A percentile compares a stretch with the other conserved stretches of the same genome.
Conservation (phyloP, 30 jellyfish, hydroid and myxozoan species). For the Haliclystus octoradiatus region DNA sequence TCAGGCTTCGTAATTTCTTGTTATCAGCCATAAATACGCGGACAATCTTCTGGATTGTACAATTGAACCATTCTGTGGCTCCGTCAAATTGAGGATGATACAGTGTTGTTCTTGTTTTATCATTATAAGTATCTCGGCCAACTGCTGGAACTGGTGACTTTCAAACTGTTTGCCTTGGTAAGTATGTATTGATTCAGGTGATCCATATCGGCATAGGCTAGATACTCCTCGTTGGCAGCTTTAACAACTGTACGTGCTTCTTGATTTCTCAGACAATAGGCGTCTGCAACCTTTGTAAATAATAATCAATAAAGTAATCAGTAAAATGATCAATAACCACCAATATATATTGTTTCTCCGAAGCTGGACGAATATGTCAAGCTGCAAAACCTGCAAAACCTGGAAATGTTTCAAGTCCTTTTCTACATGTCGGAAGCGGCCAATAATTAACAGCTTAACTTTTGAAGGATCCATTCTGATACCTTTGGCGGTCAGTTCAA, state of each 20-base stretch:
- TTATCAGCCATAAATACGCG: not conserved
- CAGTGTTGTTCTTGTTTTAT: not conserved
- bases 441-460: slow-evolving; percentile 39
- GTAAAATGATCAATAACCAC: slow-evolving; percentile 51
- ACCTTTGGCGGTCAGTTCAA: slow-evolving; percentile 7
- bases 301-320: not conserved
- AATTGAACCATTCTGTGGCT: not conserved
- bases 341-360: slow-evolving; percentile 40
- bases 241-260: slow-evolving; percentile 28
- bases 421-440: slow-evolving; percentile 1
- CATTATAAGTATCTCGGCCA: not conserved
- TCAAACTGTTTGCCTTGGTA: slow-evolving; percentile 19
- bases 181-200: slow-evolving; percentile 21
- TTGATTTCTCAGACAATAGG: slow-evolving; percentile 22
- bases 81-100: not conserved
- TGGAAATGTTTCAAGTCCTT: slow-evolving; percentile 25
- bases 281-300: slow-evolving; percentile 32
- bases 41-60: not conserved
- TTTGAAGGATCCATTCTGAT: slow-evolving; percentile 15
- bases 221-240: not conserved
- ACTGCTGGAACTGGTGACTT: not conserved
- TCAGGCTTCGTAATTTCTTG: not conserved
- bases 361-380: slow-evolving; percentile 41
- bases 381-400: slow-evolving; percentile 27
- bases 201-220: slow-evolving; percentile 33